Evolutionary conservation across 2,888 invertebrate genomes (phyloP).

Genomic region (Phania funesta): DNA sequence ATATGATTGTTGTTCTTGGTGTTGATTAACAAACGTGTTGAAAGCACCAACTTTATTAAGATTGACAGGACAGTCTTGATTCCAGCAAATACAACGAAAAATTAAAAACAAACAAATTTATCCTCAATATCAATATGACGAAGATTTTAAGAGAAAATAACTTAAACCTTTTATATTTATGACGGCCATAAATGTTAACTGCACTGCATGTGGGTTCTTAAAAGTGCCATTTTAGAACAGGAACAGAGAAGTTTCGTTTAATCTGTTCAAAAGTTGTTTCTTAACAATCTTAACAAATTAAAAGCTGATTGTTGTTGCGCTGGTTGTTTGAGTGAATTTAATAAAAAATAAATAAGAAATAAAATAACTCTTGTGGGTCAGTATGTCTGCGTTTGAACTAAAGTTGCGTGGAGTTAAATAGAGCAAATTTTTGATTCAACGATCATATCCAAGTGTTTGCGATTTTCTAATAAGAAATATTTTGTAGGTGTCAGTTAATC

Average conservation of each 20-base stretch:
- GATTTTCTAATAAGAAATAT: too few relatives aligned
- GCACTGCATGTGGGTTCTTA: slow-evolving; percentile 45
- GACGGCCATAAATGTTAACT: slow-evolving; percentile 55
- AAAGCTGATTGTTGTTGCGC: too few relatives aligned
- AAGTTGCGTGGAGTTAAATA: too few relatives aligned
- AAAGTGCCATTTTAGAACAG: slow-evolving; percentile 61
- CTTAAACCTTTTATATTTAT: slow-evolving; percentile 44
- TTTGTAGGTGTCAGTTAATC: too few relatives aligned
- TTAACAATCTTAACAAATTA: too few relatives aligned
- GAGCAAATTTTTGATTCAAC: too few relatives aligned
- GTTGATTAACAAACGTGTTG: slow-evolving; percentile 33
- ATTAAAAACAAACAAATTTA: neutral
- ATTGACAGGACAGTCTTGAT: slow-evolving; percentile 30
- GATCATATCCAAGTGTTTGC: too few relatives aligned
- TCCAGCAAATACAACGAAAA: neutral
- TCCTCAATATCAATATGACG: slow-evolving; percentile 8
- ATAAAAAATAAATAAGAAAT: too few relatives aligned
- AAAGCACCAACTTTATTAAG: slow-evolving; percentile 34
- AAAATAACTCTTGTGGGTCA: too few relatives aligned
- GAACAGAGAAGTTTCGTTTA: slow-evolving; percentile 51
- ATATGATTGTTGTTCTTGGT: neutral
- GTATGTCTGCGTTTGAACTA: too few relatives aligned
- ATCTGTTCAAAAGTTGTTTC: slow-evolving; percentile 4
- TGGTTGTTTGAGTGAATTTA: too few relatives aligned
- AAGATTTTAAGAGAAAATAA: slow-evolving; percentile 28